Base-by-base conservation (phyloP, 2,113 vertebrate species). In the Mungos mungo region DNA sequence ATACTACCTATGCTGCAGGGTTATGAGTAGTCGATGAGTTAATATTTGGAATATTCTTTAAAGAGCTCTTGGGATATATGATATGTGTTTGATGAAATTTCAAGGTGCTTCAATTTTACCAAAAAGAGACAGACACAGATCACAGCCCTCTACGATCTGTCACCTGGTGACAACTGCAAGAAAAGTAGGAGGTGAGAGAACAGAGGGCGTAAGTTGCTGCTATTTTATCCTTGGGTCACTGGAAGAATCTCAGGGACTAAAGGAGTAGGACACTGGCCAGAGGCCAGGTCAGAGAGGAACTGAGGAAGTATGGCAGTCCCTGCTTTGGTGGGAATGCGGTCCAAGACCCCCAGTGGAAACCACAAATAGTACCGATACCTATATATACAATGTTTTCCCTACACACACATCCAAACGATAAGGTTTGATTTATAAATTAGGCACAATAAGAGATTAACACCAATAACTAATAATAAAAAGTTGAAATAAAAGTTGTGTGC, bases 1-100 rank as follows among this genome's bases (percentile, higher is more conserved):
- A 31, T 90, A 77, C 33, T 50, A 57, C 29, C n/a, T 60, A 27
- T 65, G 38, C 25, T 35, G 41, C 63, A n/a, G 60, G 47, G 29
- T 31, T 72, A 45, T 45, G 29, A 54, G 45, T 81, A 57, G n/a
- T 66, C 29, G 13, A 66, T n/a, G 45, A 45, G 4, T 80, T 84
- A 92, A 84, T 80, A 45, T 33, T 68, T 60, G 41, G 69, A 38
- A 96, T 79, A 31, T 68, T 68, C 52, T 89, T 85, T 72, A 47
- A 74, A 89, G 60, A 57, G 2, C 31, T 11, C 10, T n/a, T 80
- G 38, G 33, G 3, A 72, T 47, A 74, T 68, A 16, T 52, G 15
- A 41, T 25, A 14, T 15, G 15, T 41, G 5, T n/a, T 45, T 79
- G 33, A 54, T 12, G 72, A 66, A 69, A 77, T 77, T 77, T 88